Base-by-base conservation (phyloP, 2,888 invertebrate species). In the Idaea biselata region DNA sequence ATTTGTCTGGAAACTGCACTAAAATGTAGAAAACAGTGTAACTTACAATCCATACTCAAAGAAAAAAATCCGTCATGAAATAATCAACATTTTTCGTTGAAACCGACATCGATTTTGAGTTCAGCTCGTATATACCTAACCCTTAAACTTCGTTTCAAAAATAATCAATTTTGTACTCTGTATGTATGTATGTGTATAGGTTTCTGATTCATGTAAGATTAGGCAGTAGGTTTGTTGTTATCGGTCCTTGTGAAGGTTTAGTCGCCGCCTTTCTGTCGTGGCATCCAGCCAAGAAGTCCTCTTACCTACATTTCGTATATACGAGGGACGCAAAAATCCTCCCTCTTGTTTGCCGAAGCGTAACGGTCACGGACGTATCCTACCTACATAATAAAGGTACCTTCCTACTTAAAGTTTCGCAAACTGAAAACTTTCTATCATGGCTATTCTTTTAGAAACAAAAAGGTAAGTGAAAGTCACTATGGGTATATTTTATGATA, bases 291-390 rank as follows among this genome's bases (percentile, higher is more conserved):
- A 86, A 80, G 73, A 69, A 77, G 73, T 74, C 80, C 74, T 83
- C 78, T 82, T 81, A 81, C 80, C 79, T 83, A 82, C 74, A 84
- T 80, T 80, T 80, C 75, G 74, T 74, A 75, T 77, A 44, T 44
- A 44, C 44, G 72, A 73, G 70, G 74, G 76, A 79, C 74, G 74
- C 73, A 78, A 76, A 78, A 71, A 73, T 74, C 67, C 67, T 66
- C 70, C 72, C 74, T 74, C 66, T 70, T 78, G 72, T 79, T 77
- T 79, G 68, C 70, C 73, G 63, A 65, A 66, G 65, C 69, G 71
- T 69, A 71, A 69, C 73, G 73, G 78, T 75, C 75, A 73, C 69
- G 73, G 75, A 71, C 68, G 65, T 44, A 7, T 44, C 44, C 44
- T 44, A 44, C 25, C 25, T 44, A 44, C 62, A 66, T 59, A 62